Percentiles rank a stretch among this genome's conserved stretches.
These are phyloP conservation scores for Alethe castanea DNA, from an alignment of 2,113 vertebrate genomes.

Conservation along the genomic window DNA sequence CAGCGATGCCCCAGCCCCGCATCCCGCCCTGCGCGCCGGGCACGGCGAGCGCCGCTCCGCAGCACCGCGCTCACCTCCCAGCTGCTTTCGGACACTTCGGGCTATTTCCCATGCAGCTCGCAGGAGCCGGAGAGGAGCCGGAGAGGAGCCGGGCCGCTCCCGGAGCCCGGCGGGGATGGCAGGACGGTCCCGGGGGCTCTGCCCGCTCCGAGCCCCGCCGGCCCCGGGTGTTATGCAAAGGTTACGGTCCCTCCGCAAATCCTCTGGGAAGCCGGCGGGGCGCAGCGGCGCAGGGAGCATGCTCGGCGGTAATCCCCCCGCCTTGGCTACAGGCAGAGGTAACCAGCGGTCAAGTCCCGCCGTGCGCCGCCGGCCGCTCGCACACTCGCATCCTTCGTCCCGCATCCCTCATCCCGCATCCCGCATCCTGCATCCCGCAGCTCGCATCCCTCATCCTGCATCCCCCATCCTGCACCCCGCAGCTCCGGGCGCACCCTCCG, in stretches of 20 bases:
- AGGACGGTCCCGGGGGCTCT: background rate
- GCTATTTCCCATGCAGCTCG: background rate
- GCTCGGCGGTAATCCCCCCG: slow-evolving; percentile 67
- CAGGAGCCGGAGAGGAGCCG: background rate
- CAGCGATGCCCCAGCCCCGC: background rate
- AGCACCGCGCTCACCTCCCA: background rate
- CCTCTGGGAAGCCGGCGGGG: slow-evolving; percentile 53
- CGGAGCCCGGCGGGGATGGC: background rate
- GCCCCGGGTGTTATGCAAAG: slow-evolving; percentile 55
- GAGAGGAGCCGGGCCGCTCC: background rate
- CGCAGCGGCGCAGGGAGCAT: slow-evolving; percentile 69
- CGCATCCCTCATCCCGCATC: background rate
- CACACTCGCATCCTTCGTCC: background rate
- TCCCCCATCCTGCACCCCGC: background rate
- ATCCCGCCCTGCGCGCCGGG: background rate
- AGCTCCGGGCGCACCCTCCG: background rate
- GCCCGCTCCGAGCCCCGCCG: background rate
- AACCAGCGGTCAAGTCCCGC: slow-evolving; percentile 79
- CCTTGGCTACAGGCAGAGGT: slow-evolving; percentile 72
- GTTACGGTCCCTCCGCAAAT: slow-evolving; percentile 48
- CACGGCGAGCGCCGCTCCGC: background rate
- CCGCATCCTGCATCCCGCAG: background rate
- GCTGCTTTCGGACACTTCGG: background rate
- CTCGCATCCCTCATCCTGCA: background rate
- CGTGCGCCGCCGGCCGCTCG: background rate